A percentile compares a stretch with the other conserved stretches of the same genome.
These are phyloP conservation scores for Cosmia trapezina DNA, from an alignment of 2,888 invertebrate genomes.

Conservation along the genomic window DNA sequence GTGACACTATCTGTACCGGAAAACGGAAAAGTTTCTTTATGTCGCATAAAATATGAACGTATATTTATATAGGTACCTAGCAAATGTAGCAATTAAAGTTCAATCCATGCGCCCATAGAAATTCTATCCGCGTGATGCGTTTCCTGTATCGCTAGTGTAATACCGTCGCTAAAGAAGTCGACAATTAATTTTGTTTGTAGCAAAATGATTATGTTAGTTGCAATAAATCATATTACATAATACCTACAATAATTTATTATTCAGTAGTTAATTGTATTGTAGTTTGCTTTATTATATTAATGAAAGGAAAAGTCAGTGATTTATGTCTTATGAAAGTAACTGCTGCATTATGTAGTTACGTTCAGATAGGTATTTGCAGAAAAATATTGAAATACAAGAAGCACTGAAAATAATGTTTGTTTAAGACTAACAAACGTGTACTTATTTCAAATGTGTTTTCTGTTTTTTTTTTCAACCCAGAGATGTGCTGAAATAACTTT, in stretches of 20 bases:
- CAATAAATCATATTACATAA: background rate
- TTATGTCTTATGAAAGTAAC: background rate
- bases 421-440: background rate
- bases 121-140: conserved; percentile 49
- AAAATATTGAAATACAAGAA: background rate
- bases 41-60: background rate
- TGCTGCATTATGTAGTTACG: no score
- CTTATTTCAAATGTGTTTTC: background rate
- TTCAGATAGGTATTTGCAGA: background rate
- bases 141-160: conserved; percentile 35
- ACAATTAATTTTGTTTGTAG: conserved; percentile 40
- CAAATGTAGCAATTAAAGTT: conserved; percentile 31
- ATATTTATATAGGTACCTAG: conserved; percentile 9
- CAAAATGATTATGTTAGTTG: background rate
- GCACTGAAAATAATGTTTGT: background rate
- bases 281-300: background rate
- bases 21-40: conserved; percentile 32
- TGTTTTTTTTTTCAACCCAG: background rate
- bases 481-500: background rate
- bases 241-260: conserved; percentile 8
- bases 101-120: conserved; percentile 33
- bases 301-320: background rate
- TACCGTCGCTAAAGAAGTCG: conserved; percentile 4
- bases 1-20: conserved; percentile 28
- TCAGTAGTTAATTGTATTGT: background rate